Percentiles rank a stretch among this genome's conserved stretches.
These are phyloP conservation scores for Zosterops pallidus DNA, from an alignment of 2,113 vertebrate species.

Conservation along the genomic window DNA sequence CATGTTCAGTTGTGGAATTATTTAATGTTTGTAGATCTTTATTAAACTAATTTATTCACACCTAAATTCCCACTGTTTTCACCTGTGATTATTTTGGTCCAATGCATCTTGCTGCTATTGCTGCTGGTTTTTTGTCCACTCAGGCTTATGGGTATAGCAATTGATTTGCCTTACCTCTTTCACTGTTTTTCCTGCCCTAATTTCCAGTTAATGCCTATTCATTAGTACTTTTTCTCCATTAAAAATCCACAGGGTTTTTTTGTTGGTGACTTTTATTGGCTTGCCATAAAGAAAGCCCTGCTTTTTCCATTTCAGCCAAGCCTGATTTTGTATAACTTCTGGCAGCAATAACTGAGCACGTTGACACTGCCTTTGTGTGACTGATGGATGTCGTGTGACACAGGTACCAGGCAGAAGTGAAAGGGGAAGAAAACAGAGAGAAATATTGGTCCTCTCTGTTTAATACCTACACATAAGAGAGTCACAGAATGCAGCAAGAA, in stretches of 20 bases:
- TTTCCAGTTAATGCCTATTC: conserved; percentile 36
- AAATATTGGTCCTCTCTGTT: background rate
- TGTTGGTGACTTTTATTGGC: background rate
- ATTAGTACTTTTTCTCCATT: background rate
- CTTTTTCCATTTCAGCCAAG: background rate
- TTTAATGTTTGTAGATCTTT: background rate
- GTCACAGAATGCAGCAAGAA: background rate
- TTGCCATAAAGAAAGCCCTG: background rate
- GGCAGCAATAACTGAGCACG: background rate
- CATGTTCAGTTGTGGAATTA: background rate
- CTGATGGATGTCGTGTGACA: background rate
- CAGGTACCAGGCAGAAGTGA: background rate
- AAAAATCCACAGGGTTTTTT: background rate
- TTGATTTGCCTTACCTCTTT: conserved; percentile 20
- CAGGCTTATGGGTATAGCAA: background rate
- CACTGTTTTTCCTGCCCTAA: background rate
- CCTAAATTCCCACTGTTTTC: background rate
- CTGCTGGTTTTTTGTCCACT: background rate
- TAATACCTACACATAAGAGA: background rate
- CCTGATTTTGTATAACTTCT: background rate
- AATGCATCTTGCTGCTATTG: background rate
- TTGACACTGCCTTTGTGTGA: background rate
- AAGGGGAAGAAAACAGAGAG: background rate
- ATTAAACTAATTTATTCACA: background rate
- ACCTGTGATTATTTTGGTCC: background rate